phyloP scores from a whole-genome alignment of 2,113 vertebrate genomes.

The Toxotes jaculatrix region DNA sequence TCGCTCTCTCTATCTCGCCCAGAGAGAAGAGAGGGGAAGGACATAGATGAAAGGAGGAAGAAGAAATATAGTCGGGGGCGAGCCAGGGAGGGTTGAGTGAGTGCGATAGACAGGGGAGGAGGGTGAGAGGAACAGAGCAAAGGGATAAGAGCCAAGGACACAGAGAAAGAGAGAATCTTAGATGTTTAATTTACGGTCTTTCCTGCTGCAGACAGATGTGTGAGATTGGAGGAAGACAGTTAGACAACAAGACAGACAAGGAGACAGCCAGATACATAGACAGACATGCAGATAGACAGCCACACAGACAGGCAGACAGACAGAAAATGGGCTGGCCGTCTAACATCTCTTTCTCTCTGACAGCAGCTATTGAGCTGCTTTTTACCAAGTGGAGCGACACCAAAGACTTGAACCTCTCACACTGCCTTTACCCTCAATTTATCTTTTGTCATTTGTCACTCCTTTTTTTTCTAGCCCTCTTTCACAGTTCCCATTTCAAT shows the following conservation, averaged over 20 bases:
- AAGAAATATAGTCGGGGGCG: conserved; percentile 63
- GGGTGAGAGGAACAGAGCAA: conserved; percentile 57
- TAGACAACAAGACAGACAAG: conserved; percentile 9
- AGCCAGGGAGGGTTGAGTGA: conserved; percentile 61
- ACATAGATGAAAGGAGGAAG: conserved; percentile 71
- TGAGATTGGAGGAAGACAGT: conserved; percentile 34
- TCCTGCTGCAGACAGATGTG: conserved; percentile 56
- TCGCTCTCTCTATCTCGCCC: conserved; percentile 49
- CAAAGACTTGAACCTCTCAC: conserved; percentile 51
- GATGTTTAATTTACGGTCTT: conserved; percentile 68
- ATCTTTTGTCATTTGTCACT: conserved; percentile 55
- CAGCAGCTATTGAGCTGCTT: conserved; percentile 43
- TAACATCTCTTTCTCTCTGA: conserved; percentile 39
- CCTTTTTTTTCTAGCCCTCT: conserved; percentile 3
- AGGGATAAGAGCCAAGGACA: conserved; percentile 71
- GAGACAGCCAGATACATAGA: conserved; percentile 10
- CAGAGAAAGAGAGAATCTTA: conserved; percentile 45
- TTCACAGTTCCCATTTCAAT: conserved; percentile 45
- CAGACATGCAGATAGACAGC: neutral
- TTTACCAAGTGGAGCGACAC: conserved; percentile 45
- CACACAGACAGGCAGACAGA: conserved; percentile 42
- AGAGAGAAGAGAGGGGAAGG: conserved; percentile 67
- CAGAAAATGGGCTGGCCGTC: conserved; percentile 24
- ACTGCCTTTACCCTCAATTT: conserved; percentile 42
- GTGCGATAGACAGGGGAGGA: conserved; percentile 62